Evolutionary conservation across 2,888 invertebrate genomes (phyloP).

Genomic region (Leucophenga maculata): DNA sequence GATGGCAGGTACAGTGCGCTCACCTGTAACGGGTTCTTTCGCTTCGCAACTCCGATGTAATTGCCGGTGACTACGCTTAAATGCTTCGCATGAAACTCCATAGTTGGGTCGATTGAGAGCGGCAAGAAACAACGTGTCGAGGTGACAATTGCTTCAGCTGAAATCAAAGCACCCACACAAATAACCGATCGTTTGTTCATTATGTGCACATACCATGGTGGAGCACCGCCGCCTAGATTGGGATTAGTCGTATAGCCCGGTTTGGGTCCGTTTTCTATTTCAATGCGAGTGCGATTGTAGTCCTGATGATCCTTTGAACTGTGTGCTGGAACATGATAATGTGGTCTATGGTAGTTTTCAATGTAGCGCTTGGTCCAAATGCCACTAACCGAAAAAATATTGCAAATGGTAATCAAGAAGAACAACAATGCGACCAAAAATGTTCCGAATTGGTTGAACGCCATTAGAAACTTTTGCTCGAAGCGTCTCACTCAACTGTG

Average conservation of each 20-base stretch:
- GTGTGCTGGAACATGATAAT: background rate
- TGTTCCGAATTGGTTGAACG: too few species aligned
- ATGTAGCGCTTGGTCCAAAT: background rate
- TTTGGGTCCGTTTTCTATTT: background rate
- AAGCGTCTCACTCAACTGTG: too few species aligned
- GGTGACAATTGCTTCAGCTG: background rate
- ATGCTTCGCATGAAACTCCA: background rate
- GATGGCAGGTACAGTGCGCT: conserved; percentile 3
- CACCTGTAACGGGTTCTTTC: background rate
- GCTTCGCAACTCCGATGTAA: background rate
- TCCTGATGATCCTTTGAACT: background rate
- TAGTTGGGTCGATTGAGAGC: background rate
- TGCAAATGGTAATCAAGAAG: background rate
- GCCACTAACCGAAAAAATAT: background rate
- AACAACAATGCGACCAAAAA: too few species aligned
- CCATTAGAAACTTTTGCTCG: too few species aligned
- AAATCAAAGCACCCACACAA: background rate
- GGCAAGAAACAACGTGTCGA: conserved; percentile 13
- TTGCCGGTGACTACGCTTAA: background rate
- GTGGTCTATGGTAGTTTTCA: conserved; percentile 12
- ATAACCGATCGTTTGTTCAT: background rate
- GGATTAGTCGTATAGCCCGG: background rate
- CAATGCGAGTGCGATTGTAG: background rate
- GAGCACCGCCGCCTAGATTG: background rate
- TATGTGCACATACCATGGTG: background rate